These are phyloP conservation scores for Hyperoplus lanceolatus DNA, from an alignment of 2,797 vertebrate genomes.

Conservation along the genomic window DNA sequence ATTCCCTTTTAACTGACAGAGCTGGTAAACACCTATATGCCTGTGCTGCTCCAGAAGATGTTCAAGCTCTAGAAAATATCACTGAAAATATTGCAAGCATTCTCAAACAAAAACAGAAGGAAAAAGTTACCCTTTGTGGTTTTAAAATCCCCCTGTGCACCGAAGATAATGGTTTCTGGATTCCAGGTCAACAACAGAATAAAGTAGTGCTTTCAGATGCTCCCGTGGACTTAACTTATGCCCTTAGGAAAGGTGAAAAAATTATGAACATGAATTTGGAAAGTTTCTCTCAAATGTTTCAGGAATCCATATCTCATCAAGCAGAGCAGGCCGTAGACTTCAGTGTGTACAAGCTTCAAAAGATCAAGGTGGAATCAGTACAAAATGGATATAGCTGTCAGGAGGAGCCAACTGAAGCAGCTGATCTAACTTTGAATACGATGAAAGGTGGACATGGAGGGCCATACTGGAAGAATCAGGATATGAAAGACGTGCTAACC, in stretches of 20 bases:
- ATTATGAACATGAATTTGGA: slow-evolving; percentile 94
- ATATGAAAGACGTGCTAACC: slow-evolving; percentile 59
- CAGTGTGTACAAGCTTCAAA: slow-evolving; percentile 89
- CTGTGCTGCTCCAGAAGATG: slow-evolving; percentile 87
- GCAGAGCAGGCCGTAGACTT: slow-evolving; percentile 92
- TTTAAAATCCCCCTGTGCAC: slow-evolving; percentile 91
- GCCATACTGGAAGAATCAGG: slow-evolving; percentile 85
- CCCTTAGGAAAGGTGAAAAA: slow-evolving; percentile 89
- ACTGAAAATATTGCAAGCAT: slow-evolving; percentile 82
- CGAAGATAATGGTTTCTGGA: slow-evolving; percentile 84
- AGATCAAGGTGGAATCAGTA: slow-evolving; percentile 87
- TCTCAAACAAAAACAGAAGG: slow-evolving; percentile 83
- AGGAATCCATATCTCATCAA: slow-evolving; percentile 89
- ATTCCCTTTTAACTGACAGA: slow-evolving; percentile 94
- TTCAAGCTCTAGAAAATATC: slow-evolving; percentile 83
- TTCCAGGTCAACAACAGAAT: slow-evolving; percentile 79
- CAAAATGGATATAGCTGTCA: slow-evolving; percentile 66
- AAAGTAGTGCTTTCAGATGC: slow-evolving; percentile 74
- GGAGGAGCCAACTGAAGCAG: slow-evolving; percentile 77
- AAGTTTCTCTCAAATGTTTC: slow-evolving; percentile 92
- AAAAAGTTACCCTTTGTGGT: slow-evolving; percentile 89
- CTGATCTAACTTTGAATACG: slow-evolving; percentile 87
- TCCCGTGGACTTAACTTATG: slow-evolving; percentile 91
- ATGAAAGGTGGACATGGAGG: slow-evolving; percentile 74
- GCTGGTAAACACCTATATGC: slow-evolving; percentile 92